Evolutionary conservation across 2,888 invertebrate genomes (phyloP).

Genomic region (Ethmia dodecea): DNA sequence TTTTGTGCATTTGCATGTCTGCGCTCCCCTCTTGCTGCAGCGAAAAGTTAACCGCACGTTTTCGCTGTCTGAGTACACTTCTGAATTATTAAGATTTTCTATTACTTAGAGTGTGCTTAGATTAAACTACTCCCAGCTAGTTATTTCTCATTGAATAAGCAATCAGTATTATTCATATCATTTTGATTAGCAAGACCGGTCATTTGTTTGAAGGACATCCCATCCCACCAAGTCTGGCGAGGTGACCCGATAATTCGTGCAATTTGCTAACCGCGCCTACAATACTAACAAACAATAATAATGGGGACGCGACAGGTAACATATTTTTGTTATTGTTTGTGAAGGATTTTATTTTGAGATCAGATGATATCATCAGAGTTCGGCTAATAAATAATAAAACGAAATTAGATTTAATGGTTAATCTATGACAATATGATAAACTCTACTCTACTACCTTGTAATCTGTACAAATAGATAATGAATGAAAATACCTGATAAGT

Average conservation of each 20-base stretch:
- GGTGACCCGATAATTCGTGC: conserved; percentile 31
- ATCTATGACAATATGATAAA: too few species aligned
- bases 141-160: not conserved
- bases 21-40: conserved; percentile 11
- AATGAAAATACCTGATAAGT: too few species aligned
- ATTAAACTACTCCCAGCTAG: not conserved
- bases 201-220: conserved; percentile 25
- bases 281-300: conserved; percentile 25
- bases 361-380: too few species aligned
- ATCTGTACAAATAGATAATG: too few species aligned
- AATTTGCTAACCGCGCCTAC: conserved; percentile 37
- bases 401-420: too few species aligned
- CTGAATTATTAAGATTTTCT: conserved; percentile 14
- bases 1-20: conserved; percentile 24
- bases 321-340: too few species aligned
- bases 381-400: too few species aligned
- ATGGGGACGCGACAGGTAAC: too few species aligned
- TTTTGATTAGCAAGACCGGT: conserved; percentile 4
- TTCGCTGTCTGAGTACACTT: conserved; percentile 11
- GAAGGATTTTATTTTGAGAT: too few species aligned
- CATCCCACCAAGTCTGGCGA: conserved; percentile 20
- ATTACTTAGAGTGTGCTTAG: conserved; percentile 6
- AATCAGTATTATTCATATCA: not conserved
- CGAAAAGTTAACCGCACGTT: conserved; percentile 15
- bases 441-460: too few species aligned